Evolutionary conservation across 2,888 invertebrate genomes (phyloP).

Genomic region (Ferrisia virgata): DNA sequence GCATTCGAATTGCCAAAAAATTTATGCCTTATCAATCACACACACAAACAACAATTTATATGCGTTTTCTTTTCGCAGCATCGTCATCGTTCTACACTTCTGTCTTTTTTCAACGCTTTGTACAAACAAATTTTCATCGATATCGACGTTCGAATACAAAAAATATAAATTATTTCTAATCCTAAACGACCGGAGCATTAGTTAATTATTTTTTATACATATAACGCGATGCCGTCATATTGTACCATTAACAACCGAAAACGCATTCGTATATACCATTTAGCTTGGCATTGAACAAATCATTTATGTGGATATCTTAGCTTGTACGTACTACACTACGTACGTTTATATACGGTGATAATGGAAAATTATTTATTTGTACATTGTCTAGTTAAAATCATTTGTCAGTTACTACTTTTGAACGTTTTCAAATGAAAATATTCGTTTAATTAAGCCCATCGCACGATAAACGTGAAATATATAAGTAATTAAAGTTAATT

Average conservation of each 20-base stretch:
- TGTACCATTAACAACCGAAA: background rate
- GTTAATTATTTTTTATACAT: slow-evolving; percentile 12
- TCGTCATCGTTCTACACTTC: background rate
- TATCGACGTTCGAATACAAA: background rate
- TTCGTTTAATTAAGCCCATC: background rate
- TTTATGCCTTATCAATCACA: slow-evolving; percentile 38
- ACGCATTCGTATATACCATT: background rate
- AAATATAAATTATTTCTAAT: slow-evolving; percentile 15
- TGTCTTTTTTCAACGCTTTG: background rate
- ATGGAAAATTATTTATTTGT: background rate
- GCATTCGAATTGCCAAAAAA: slow-evolving; percentile 23
- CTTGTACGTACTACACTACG: no score
- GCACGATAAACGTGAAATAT: background rate
- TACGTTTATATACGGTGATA: background rate
- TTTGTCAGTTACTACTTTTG: background rate
- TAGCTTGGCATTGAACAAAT: slow-evolving; percentile 1
- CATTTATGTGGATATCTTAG: background rate
- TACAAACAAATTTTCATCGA: slow-evolving; percentile 11
- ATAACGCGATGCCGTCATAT: background rate
- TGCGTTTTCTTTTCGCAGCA: background rate
- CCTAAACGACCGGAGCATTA: background rate
- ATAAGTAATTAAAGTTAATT: background rate
- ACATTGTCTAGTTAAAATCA: background rate
- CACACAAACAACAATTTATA: background rate
- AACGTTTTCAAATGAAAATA: background rate